Conservation (phyloP, 1,140 invertebrate genomes). For the Asbolus verrucosus region DNA sequence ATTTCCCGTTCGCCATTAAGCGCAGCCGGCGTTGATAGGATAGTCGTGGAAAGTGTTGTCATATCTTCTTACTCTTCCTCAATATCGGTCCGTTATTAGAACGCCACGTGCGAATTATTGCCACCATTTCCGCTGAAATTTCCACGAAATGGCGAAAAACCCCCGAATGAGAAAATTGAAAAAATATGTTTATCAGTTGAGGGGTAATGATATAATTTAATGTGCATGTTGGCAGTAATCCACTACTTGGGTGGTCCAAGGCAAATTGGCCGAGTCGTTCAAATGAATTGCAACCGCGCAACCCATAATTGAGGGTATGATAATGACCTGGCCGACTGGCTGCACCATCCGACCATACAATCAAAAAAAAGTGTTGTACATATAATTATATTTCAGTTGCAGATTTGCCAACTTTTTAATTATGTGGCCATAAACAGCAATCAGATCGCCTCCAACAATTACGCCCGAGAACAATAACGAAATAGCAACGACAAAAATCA, state of each 20-base stretch:
- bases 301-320: slow-evolving; percentile 13
- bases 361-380: slow-evolving; percentile 32
- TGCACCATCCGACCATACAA: slow-evolving; percentile 6
- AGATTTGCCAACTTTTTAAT: slow-evolving; percentile 35
- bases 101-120: slow-evolving; percentile 39
- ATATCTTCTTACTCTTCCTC: slow-evolving; percentile 27
- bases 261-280: slow-evolving; percentile 52
- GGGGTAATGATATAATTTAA: slow-evolving; percentile 58
- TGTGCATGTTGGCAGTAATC: slow-evolving; percentile 53
- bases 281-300: slow-evolving; percentile 33
- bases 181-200: slow-evolving; percentile 22
- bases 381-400: slow-evolving; percentile 38
- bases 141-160: neutral
- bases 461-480: too few species aligned
- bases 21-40: slow-evolving; percentile 41
- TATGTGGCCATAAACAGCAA: slow-evolving; percentile 12
- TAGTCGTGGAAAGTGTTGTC: slow-evolving; percentile 27
- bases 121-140: slow-evolving; percentile 10
- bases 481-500: too few species aligned
- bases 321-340: slow-evolving; percentile 22
- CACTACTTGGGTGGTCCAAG: slow-evolving; percentile 53
- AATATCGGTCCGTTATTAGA: slow-evolving; percentile 44
- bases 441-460: neutral
- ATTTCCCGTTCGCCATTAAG: slow-evolving; percentile 40
- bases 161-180: neutral